phyloP scores from a whole-genome alignment of 2,888 invertebrate species.

The Tupiocoris notatus region DNA sequence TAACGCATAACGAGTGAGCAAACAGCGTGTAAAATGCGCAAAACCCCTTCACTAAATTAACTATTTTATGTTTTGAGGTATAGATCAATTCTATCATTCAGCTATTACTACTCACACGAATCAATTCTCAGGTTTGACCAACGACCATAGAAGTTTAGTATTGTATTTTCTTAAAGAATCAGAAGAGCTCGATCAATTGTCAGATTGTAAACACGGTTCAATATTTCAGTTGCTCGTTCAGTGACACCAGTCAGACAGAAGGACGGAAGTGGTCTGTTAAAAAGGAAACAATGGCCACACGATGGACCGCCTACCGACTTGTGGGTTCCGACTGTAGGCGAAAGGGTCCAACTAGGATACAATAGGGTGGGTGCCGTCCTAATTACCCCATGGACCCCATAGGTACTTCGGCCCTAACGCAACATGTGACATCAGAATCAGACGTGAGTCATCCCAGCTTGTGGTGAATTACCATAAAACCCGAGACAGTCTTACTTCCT shows the following conservation, averaged over 20 bases:
- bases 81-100: too few relatives aligned
- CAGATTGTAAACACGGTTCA: neutral
- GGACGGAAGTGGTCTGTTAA: conserved; percentile 34
- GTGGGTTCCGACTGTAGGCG: conserved; percentile 29
- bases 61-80: too few relatives aligned
- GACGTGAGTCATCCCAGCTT: neutral
- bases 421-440: neutral
- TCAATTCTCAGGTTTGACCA: too few relatives aligned
- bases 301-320: conserved; percentile 22
- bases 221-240: neutral
- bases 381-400: neutral
- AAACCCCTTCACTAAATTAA: too few relatives aligned
- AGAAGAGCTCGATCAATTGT: neutral
- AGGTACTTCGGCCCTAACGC: neutral
- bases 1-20: too few relatives aligned
- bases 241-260: neutral
- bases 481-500: neutral
- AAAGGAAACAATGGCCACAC: conserved; percentile 23
- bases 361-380: conserved; percentile 3
- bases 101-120: too few relatives aligned
- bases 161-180: too few relatives aligned
- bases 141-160: too few relatives aligned
- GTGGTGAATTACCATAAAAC: neutral
- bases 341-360: conserved; percentile 28
- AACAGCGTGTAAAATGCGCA: too few relatives aligned